Base-by-base conservation (phyloP, 2,797 vertebrate species). In the Perodicticus potto region DNA sequence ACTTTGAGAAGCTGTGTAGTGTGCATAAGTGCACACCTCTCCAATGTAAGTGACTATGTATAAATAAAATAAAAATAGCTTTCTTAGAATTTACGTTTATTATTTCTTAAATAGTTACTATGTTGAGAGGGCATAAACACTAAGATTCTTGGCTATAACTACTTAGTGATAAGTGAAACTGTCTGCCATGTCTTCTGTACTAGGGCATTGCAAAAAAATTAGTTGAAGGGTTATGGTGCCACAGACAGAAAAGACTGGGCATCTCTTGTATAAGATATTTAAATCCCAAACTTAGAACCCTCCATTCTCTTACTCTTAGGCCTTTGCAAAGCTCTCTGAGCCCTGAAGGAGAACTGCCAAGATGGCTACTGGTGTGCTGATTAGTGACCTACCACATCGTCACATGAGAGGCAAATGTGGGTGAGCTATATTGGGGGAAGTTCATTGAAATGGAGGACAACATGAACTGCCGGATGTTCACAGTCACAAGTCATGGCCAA, bases 11-110 rank as follows among this genome's bases (percentile, higher is more conserved):
- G 16, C 8, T n/a, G 11, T n/a, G 4, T 4, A 57, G 7, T 86
- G 20, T 2, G 10, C 29, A 45, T 2, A 40, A 5, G 3, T 22
- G 0, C 25, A 70, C 0, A 29, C 32, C 23, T 29, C 53, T 65
- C 29, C 19, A 69, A 59, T 49, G 43, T 43, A 61, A 19, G 4
- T 53, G 27, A 9, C n/a, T 67, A 40, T 61, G 8, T 69, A 57
- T 73, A 25, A 70, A 84, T 37, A 20, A 70, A 72, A 45, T 84
- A 49, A 17, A 57, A 84, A 37, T 5, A 74, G 13, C 43, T 92
- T 63, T 92, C 17, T 67, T 90, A 53, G 3, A 20, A 19, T 63
- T 78, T 83, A 29, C 72, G 9, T 19, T 82, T 69, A 32, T 34
- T 63, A 63, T 57, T 67, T 90, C 65, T 72, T 53, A 67, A 69